phyloP scores from a whole-genome alignment of 2,888 invertebrate genomes.

The Ditylenchus weischeri region DNA sequence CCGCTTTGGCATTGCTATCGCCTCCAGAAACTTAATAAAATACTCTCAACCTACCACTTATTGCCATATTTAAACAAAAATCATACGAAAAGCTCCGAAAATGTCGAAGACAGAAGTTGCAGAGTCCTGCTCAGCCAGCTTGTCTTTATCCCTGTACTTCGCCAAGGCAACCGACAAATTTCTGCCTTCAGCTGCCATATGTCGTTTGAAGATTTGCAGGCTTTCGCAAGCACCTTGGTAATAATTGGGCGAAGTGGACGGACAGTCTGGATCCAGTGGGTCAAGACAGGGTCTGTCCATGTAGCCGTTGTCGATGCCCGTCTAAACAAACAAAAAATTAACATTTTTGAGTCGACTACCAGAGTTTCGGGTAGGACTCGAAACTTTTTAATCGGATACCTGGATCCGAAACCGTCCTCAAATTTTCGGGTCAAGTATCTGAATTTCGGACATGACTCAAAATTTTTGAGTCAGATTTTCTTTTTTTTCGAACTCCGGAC shows the following conservation, averaged over 20 bases:
- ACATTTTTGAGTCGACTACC: too few relatives aligned
- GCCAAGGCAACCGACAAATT: conserved; percentile 15
- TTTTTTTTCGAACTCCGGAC: too few relatives aligned
- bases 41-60: neutral
- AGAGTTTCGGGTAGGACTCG: too few relatives aligned
- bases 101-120: conserved; percentile 28
- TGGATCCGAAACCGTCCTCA: too few relatives aligned
- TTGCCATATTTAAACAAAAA: neutral
- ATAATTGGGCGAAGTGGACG: conserved; percentile 85
- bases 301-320: conserved; percentile 90
- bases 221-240: conserved; percentile 43
- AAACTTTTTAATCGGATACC: too few relatives aligned
- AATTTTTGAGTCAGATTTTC: too few relatives aligned
- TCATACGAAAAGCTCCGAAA: conserved; percentile 22
- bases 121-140: conserved; percentile 8
- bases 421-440: too few relatives aligned
- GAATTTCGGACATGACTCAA: too few relatives aligned
- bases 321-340: conserved; percentile 61
- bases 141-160: conserved; percentile 1
- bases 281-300: conserved; percentile 94
- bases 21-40: neutral
- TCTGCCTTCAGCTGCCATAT: conserved; percentile 20
- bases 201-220: conserved; percentile 25
- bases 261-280: conserved; percentile 84
- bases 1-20: neutral